Evolutionary conservation across 2,888 invertebrate species (phyloP).

Genomic region (Lottia scabra): DNA sequence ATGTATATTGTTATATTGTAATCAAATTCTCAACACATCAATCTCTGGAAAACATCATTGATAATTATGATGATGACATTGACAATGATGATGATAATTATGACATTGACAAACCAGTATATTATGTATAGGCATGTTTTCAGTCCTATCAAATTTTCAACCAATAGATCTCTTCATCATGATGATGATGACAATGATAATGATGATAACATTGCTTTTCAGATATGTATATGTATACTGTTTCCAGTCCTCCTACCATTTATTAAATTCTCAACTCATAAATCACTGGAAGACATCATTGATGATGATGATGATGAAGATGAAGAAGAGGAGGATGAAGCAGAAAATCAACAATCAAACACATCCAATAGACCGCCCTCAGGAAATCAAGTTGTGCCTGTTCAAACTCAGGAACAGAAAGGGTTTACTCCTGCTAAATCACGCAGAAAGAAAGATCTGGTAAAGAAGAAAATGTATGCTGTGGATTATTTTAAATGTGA

Average conservation of each 20-base stretch:
- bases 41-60: conserved; percentile 58
- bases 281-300: conserved; percentile 33
- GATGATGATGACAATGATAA: conserved; percentile 22
- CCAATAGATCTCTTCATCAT: too few species aligned
- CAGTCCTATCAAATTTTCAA: too few species aligned
- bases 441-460: conserved; percentile 9
- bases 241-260: conserved; percentile 56
- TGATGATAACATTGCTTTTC: conserved; percentile 14
- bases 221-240: conserved; percentile 57
- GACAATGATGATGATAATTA: conserved; percentile 32
- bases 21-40: too few species aligned
- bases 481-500: conserved; percentile 42
- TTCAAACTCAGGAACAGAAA: conserved; percentile 3
- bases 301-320: conserved; percentile 34
- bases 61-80: conserved; percentile 40
- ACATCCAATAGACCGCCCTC: conserved; percentile 19
- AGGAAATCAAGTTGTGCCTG: not conserved
- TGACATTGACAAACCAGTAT: too few species aligned
- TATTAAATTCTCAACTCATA: conserved; percentile 60
- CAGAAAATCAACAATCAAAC: not conserved
- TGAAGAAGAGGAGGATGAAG: conserved; percentile 33
- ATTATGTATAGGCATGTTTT: too few species aligned
- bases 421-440: conserved; percentile 1
- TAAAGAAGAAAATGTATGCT: conserved; percentile 41
- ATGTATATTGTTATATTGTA: conserved; percentile 49